Evolutionary conservation across 2,797 vertebrate species (phyloP).

Genomic region (Liparis tanakae): DNA sequence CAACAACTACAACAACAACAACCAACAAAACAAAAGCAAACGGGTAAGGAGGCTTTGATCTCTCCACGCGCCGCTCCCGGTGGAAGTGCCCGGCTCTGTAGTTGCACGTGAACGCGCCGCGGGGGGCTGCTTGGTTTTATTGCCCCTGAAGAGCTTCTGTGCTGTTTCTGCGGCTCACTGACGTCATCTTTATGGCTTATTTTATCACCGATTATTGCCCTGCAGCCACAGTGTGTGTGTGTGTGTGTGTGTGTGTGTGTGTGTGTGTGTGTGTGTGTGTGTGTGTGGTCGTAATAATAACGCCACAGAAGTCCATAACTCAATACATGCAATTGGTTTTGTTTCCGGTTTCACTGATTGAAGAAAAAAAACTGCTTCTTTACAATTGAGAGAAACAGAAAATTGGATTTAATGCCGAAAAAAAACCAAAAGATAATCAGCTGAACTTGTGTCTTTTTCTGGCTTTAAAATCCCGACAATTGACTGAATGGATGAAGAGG

Average conservation of each 20-base stretch:
- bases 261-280: no score
- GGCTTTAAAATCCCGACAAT: conserved; percentile 45
- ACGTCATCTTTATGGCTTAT: neutral
- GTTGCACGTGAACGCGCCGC: neutral
- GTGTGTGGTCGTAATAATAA: neutral
- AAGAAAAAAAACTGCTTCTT: neutral
- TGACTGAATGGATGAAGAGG: conserved; percentile 29
- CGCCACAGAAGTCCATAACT: conserved; percentile 32
- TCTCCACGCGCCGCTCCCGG: neutral
- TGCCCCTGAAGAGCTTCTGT: neutral
- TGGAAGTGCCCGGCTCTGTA: neutral
- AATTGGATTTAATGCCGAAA: conserved; percentile 24
- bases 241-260: no score
- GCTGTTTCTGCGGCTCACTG: neutral
- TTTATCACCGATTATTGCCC: neutral
- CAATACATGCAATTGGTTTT: neutral
- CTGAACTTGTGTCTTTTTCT: conserved; percentile 32
- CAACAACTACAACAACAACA: conserved; percentile 26
- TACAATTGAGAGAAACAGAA: neutral
- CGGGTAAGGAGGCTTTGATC: conserved; percentile 51
- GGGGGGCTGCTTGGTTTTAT: neutral
- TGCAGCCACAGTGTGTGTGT: neutral
- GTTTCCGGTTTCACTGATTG: neutral
- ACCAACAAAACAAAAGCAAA: conserved; percentile 29
- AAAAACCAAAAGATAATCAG: conserved; percentile 19